Percentiles rank a stretch among this genome's conserved stretches.
Evolutionary conservation across 2,113 vertebrate species (phyloP).

Genomic region (Cygnus buccinator): DNA sequence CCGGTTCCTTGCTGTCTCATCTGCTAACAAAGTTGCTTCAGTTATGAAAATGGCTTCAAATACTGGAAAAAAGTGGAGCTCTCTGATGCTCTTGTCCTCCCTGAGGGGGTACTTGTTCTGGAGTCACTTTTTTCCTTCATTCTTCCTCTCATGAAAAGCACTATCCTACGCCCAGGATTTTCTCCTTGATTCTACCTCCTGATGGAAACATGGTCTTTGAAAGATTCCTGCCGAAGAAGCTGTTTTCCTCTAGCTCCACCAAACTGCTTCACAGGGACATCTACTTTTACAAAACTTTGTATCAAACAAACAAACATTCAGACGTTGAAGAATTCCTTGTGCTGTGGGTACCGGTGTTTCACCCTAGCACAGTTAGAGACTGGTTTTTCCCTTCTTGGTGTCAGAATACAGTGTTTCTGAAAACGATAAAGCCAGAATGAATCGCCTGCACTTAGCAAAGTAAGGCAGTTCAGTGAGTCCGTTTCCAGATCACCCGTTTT

Average conservation of each 20-base stretch:
- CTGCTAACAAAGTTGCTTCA: neutral
- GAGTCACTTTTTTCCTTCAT: neutral
- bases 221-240: neutral
- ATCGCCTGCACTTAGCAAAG: neutral
- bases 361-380: fast-evolving
- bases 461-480: neutral
- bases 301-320: neutral
- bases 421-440: neutral
- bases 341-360: neutral
- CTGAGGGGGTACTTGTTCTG: neutral
- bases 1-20: neutral
- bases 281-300: neutral
- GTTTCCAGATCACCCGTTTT: neutral
- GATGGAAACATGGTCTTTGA: neutral
- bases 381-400: neutral
- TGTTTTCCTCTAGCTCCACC: neutral
- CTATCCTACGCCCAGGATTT: neutral
- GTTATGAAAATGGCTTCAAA: neutral
- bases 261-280: neutral
- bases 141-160: neutral
- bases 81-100: neutral
- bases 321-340: neutral
- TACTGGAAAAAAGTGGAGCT: neutral
- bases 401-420: neutral
- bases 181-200: neutral